Evolutionary conservation across 2,113 vertebrate genomes (phyloP).

Genomic region (Merops nubicus): DNA sequence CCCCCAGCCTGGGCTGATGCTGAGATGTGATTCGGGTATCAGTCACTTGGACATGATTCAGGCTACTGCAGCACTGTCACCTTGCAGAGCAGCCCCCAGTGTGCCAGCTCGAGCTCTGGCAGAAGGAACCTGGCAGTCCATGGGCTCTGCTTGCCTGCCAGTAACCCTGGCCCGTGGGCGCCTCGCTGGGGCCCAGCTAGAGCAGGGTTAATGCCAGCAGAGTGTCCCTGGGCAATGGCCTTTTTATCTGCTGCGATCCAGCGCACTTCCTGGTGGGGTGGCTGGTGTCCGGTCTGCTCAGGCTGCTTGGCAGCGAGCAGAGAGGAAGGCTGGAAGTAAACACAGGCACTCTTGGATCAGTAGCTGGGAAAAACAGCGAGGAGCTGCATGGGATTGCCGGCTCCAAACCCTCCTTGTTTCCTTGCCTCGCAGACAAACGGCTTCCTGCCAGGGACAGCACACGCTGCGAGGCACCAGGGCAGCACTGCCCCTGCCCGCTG

Average conservation of each 20-base stretch:
- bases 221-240: background rate
- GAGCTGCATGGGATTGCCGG: conserved; percentile 22
- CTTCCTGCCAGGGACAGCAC: conserved; percentile 50
- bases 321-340: conserved; percentile 72
- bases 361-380: conserved; percentile 53
- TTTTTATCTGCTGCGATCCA: background rate
- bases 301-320: conserved; percentile 32
- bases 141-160: background rate
- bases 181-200: background rate
- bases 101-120: rapidly evolving
- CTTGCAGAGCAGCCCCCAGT: background rate
- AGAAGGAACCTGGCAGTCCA: rapidly evolving
- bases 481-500: background rate
- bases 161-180: rapidly evolving
- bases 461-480: background rate
- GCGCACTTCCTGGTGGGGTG: background rate
- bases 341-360: conserved; percentile 43
- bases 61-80: rapidly evolving
- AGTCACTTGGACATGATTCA: rapidly evolving
- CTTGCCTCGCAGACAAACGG: conserved; percentile 24
- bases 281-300: background rate
- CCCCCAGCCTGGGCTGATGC: background rate
- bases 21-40: background rate
- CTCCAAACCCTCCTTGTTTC: conserved; percentile 27
- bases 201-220: background rate